Conservation (phyloP, 1,140 invertebrate genomes). For the Proales similis region DNA sequence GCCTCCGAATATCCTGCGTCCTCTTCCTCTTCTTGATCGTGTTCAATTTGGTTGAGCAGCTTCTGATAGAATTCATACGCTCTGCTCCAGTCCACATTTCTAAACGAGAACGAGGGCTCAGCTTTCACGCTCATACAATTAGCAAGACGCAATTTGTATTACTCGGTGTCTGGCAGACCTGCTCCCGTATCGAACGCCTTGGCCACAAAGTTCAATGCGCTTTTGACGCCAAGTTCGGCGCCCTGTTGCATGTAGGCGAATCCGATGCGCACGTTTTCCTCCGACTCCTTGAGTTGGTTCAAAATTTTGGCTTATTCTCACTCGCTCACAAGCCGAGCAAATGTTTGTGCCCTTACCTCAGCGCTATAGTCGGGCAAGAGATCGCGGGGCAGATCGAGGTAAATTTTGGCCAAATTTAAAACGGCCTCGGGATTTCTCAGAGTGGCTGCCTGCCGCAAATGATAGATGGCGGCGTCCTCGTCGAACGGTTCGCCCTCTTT, state of each 20-base stretch:
- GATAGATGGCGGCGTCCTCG: slow-evolving; percentile 56
- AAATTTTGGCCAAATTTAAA: slow-evolving; percentile 55
- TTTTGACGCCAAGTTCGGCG: slow-evolving; percentile 56
- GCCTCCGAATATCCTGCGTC: slow-evolving; percentile 50
- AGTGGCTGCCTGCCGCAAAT: slow-evolving; percentile 57
- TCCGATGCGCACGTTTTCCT: slow-evolving; percentile 50
- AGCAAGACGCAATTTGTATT: background rate
- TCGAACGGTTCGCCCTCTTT: slow-evolving; percentile 49
- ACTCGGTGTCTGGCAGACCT: slow-evolving; percentile 43
- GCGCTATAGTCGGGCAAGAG: slow-evolving; percentile 51
- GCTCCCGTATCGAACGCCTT: slow-evolving; percentile 56
- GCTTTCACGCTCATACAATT: background rate
- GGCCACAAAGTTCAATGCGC: slow-evolving; percentile 56
- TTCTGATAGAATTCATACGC: slow-evolving; percentile 44
- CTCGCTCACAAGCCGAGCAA: background rate
- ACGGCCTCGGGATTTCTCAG: slow-evolving; percentile 58
- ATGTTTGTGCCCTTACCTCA: slow-evolving; percentile 40
- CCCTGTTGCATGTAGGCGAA: slow-evolving; percentile 54
- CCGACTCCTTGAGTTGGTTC: slow-evolving; percentile 43
- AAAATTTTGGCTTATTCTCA: background rate
- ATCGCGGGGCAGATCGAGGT: slow-evolving; percentile 55
- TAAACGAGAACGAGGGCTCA: background rate
- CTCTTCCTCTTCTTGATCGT: slow-evolving; percentile 55
- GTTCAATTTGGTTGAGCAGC: slow-evolving; percentile 49
- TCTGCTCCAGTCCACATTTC: slow-evolving; percentile 19